Evolutionary conservation across 2,888 invertebrate genomes (phyloP), one percentile per base, ranked within the genome.

Genomic region (Esperia sulphurella): DNA sequence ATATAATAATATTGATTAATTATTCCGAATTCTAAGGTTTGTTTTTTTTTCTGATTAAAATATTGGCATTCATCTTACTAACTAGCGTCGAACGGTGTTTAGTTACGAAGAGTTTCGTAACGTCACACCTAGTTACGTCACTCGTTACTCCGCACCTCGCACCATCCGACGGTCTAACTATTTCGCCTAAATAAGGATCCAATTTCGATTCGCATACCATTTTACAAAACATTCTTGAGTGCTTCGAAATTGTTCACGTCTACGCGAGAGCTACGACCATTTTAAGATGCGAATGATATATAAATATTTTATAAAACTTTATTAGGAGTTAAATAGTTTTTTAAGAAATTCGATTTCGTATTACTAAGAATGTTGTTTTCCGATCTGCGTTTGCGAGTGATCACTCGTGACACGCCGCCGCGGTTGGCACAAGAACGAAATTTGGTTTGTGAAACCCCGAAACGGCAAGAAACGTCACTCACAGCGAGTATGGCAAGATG

Each of bases 51-150:
- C 76, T 73, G 82, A 84, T 83, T 86, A 83, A 83, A 87, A 83
- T 87, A 86, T 87, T 88, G 89, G 89, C 90, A 83, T 82, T 86
- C 79, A 73, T 81, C 85, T 87, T 87, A 84, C 72, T 78, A 76
- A 75, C 79, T 86, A 85, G 64, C 72, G 63, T 73, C 83, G 77
- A 71, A 63, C 75, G 79, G 79, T 68, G 77, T 58, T 59, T 51
- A 50, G 57, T 45, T 52, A 59, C 61, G 61, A 52, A 60, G 46
- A 54, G 64, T 28, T 2, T 21, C 10, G 38, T 21, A 13, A 35
- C 13, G 29, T 45, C 30, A 40, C 29, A 8, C 10, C 30, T 30
- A 7, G 5, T 12, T n/a, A 44, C 37, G 43, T 37, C 43, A 55
- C 51, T 56, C 55, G 56, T 56, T 50, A 55, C 46, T 50, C 41